phyloP scores from a whole-genome alignment of 2,797 vertebrate species.

The Podarcis lilfordi region DNA sequence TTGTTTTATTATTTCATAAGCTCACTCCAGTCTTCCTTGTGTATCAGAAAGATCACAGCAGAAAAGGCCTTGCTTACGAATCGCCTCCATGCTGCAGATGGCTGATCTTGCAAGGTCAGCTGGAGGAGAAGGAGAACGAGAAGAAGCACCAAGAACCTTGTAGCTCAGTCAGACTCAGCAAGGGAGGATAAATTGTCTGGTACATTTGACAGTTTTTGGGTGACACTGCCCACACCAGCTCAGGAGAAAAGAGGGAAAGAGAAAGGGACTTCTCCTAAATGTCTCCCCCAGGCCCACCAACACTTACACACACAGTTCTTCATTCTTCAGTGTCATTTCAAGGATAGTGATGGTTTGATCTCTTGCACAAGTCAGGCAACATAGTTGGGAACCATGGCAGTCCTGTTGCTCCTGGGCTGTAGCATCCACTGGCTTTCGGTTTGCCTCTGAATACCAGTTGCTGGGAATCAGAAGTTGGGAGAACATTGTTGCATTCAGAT shows the following conservation, averaged over 20 bases:
- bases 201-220: neutral
- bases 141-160: neutral
- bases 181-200: neutral
- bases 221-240: neutral
- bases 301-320: neutral
- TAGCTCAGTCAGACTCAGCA: neutral
- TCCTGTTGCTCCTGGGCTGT: no score
- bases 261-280: neutral
- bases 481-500: no score
- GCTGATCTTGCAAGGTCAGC: conserved; percentile 58
- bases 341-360: neutral
- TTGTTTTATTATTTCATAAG: neutral
- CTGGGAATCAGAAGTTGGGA: no score
- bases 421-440: no score
- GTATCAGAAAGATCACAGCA: neutral
- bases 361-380: no score
- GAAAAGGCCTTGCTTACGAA: neutral
- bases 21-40: neutral
- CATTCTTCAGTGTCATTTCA: conserved; percentile 39
- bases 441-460: no score
- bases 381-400: no score
- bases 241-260: neutral
- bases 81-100: neutral
- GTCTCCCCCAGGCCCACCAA: neutral
- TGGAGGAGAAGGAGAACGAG: conserved; percentile 37